A percentile compares a stretch with the other conserved stretches of the same genome.
These are phyloP conservation scores for Acronicta alni DNA, from an alignment of 2,888 invertebrate species.

Conservation along the genomic window DNA sequence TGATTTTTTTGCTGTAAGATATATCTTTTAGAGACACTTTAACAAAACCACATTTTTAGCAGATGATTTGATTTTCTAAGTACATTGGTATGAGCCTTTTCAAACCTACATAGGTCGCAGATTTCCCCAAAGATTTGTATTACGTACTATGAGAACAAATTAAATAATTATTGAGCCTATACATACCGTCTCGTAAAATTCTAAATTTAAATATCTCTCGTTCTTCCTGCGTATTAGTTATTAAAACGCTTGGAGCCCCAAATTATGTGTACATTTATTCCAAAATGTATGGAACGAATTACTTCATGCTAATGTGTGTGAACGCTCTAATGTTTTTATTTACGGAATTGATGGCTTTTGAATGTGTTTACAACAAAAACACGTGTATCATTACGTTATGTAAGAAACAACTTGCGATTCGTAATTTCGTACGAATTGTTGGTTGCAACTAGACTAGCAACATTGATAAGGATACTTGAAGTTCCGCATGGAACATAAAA, in stretches of 20 bases:
- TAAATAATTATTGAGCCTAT: no score
- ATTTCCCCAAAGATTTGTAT: background rate
- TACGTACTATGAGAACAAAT: no score
- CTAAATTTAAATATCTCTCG: conserved; percentile 11
- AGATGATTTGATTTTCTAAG: no score
- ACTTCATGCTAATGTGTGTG: conserved; percentile 16
- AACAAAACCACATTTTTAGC: no score
- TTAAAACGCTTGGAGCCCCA: conserved; percentile 11
- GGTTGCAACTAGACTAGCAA: background rate
- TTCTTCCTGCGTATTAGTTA: conserved; percentile 4
- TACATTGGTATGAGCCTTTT: background rate
- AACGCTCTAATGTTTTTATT: conserved; percentile 12
- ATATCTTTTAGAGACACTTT: no score
- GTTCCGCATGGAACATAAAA: no score
- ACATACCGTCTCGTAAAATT: no score
- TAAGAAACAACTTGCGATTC: conserved; percentile 1
- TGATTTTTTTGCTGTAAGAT: no score
- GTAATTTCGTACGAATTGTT: no score
- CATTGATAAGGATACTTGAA: no score
- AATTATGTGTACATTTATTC: conserved; percentile 5
- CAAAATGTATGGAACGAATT: conserved; percentile 17
- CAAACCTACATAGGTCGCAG: conserved; percentile 9
- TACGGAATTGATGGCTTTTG: conserved; percentile 8
- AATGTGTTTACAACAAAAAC: conserved; percentile 14
- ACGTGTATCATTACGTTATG: conserved; percentile 4